A percentile compares a stretch with the other conserved stretches of the same genome.
Conservation (phyloP, 1,140 invertebrate genomes). For the Polyergus mexicanus region DNA sequence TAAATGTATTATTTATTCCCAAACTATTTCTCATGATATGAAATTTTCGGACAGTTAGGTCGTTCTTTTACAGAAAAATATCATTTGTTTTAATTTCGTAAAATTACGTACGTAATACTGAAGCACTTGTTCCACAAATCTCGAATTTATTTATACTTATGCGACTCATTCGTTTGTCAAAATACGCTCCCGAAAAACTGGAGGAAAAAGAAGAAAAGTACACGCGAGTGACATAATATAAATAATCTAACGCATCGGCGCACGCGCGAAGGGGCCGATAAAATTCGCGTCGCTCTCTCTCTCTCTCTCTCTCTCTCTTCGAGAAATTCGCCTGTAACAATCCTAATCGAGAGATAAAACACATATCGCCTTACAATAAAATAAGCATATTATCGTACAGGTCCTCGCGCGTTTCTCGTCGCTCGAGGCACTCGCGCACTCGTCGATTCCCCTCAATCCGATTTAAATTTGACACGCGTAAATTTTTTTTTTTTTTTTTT, state of each 20-base stretch:
- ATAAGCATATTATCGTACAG: constrained; percentile 53
- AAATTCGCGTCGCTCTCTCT: constrained; percentile 3
- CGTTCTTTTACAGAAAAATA: not conserved
- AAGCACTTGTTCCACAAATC: not conserved
- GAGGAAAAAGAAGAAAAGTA: not conserved
- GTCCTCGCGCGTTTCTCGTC: constrained; percentile 18
- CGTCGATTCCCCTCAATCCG: not conserved
- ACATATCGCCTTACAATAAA: constrained; percentile 39
- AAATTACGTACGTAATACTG: not conserved
- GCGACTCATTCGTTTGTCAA: not conserved
- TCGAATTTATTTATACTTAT: constrained; percentile 50
- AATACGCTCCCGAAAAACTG: not conserved
- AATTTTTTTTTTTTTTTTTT: not conserved
- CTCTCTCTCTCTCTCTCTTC: not conserved
- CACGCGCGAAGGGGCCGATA: not conserved
- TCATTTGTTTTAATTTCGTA: not conserved
- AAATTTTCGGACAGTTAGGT: not conserved
- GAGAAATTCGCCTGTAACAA: not conserved
- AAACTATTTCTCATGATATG: not conserved
- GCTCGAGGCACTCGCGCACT: constrained; percentile 26
- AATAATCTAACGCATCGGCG: constrained; percentile 34
- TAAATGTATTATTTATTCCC: not conserved
- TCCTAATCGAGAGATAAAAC: constrained; percentile 45
- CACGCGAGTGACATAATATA: constrained; percentile 24
- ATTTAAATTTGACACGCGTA: not conserved